Conservation (phyloP, 2,113 vertebrate genomes). For the Variabilichromis moorii region DNA sequence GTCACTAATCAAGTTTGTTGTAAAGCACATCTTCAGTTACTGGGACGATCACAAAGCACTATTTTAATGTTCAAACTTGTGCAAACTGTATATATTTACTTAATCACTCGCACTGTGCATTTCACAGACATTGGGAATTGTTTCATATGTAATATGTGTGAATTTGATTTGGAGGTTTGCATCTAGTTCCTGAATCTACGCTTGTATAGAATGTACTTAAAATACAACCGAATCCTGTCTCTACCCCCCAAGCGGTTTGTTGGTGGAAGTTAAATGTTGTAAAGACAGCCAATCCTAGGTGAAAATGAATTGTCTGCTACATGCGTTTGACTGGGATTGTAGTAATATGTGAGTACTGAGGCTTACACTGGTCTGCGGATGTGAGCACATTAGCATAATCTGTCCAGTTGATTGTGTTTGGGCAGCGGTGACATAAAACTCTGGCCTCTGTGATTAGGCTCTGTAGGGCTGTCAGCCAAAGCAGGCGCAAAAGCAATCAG, state of each 20-base stretch:
- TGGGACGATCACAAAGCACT: neutral
- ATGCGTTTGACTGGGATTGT: neutral
- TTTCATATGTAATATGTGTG: neutral
- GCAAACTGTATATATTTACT: neutral
- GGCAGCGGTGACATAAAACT: constrained; percentile 42
- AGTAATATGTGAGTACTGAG: neutral
- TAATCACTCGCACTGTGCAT: neutral
- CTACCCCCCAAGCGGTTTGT: neutral
- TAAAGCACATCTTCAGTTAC: neutral
- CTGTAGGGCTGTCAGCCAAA: constrained; percentile 28
- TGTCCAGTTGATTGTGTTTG: constrained; percentile 53
- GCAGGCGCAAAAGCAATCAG: constrained; percentile 51
- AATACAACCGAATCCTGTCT: neutral
- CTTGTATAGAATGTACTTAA: neutral
- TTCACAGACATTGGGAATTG: neutral
- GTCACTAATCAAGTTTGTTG: neutral
- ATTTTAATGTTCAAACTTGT: neutral
- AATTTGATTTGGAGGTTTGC: neutral
- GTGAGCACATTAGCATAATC: constrained; percentile 49
- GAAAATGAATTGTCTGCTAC: neutral
- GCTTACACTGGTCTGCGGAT: neutral
- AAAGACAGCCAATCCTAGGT: neutral
- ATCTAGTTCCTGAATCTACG: neutral
- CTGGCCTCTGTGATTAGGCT: constrained; percentile 25
- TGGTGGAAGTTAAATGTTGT: neutral